Evolutionary conservation across 2,888 invertebrate genomes (phyloP), one percentile per base, ranked within the genome.

Genomic region (Camptogramma bilineatum): DNA sequence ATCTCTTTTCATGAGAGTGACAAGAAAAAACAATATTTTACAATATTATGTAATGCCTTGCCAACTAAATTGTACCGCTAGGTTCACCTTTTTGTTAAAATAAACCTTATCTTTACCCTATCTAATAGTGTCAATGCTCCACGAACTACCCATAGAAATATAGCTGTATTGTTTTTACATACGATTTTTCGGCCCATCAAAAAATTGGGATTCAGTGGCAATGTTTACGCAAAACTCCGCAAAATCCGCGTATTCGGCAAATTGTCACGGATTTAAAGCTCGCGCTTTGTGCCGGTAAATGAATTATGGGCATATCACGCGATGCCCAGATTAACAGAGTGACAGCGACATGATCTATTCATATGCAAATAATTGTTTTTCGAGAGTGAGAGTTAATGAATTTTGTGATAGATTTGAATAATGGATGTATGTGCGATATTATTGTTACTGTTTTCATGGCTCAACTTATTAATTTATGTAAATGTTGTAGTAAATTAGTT

Each of bases 331-430:
- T 66, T 66, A 58, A 52, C 58, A 8, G 51, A 66, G 39, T 54
- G 65, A 62, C 66, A 21, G 66, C 18, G 19, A 62, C 62, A 58
- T 58, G 66, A 55, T 62, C 62, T 51, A 62, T 66, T 52, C 61
- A 57, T 62, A 70, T 54, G 57, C 63, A 68, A 70, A 66, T 64
- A 47, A 52, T 62, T 10, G 51, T 61, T 73, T 62, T 71, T 62
- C 56, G 56, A 69, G 71, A 72, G 70, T 72, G 70, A 75, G 70
- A 74, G 75, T 64, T 56, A 57, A 18, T 52, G 13, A 17, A 39
- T 39, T 39, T 39, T 24, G 52, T 55, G 47, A 58, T 28, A 52
- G 16, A 13, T 42, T 28, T 13, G 3, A 39, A 39, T 39, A 13
- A 13, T 13, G 34, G 34, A 39, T 2, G 9, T 39, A 3, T 34